Evolutionary conservation across 1,140 invertebrate species (phyloP).

Genomic region (Berghia stephanieae): DNA sequence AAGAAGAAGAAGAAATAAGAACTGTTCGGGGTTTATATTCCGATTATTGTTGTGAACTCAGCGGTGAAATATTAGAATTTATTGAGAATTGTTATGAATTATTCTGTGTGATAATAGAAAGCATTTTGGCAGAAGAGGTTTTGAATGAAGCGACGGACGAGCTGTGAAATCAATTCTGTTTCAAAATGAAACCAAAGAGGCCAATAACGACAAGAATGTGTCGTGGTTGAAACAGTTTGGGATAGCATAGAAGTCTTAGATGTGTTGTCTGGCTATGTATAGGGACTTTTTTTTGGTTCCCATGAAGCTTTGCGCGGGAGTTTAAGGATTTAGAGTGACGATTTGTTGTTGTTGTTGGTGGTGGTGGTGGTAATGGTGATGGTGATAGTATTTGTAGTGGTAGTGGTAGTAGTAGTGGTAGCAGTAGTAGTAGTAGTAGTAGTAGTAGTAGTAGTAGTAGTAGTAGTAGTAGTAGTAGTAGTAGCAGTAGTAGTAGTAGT

Average conservation of each 20-base stretch:
- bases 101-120: no score
- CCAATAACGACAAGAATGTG: not conserved
- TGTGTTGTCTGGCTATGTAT: not conserved
- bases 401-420: constrained; percentile 1
- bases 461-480: not conserved
- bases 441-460: not conserved
- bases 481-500: no score
- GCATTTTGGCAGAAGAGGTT: no score
- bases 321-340: not conserved
- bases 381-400: not conserved
- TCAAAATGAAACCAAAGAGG: not conserved
- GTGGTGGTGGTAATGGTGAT: constrained; percentile 1
- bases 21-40: no score
- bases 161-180: no score
- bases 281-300: not conserved
- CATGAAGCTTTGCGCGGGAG: not conserved
- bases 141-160: no score
- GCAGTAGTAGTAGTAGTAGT: constrained; percentile 1
- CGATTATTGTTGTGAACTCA: not conserved
- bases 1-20: no score
- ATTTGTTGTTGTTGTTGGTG: not conserved
- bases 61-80: no score
- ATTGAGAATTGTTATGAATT: no score
- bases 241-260: not conserved
- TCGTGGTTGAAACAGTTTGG: not conserved